Conservation (phyloP, 2,797 vertebrate species). For the Xenentodon cancila region DNA sequence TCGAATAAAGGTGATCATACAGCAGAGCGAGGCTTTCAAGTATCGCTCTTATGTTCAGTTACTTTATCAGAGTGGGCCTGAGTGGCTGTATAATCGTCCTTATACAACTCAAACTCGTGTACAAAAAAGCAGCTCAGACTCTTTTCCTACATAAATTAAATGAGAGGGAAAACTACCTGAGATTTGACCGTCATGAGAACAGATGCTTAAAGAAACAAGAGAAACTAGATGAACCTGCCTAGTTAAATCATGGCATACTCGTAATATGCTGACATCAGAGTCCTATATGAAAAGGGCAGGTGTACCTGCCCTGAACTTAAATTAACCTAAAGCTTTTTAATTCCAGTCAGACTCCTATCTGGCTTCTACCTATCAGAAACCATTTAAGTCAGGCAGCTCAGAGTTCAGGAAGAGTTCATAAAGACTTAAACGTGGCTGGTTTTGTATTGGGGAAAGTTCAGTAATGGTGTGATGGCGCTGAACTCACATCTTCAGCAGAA, state of each 20-base stretch:
- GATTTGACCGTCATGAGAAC: not conserved
- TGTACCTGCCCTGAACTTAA: slow-evolving; percentile 1
- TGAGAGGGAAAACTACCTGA: not conserved
- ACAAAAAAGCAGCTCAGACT: not conserved
- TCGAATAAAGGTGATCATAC: too few species aligned
- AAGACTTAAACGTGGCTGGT: slow-evolving; percentile 36
- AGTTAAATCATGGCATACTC: not conserved
- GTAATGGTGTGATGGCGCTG: slow-evolving; percentile 19
- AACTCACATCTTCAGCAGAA: slow-evolving; percentile 18
- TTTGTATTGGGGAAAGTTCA: slow-evolving; percentile 38
- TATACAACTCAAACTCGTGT: not conserved
- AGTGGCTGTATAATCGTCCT: not conserved
- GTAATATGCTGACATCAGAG: not conserved
- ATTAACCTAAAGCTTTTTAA: slow-evolving; percentile 19
- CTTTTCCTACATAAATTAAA: slow-evolving; percentile 5
- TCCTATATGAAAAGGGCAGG: not conserved
- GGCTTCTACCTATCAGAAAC: slow-evolving; percentile 26
- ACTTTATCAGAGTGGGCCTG: not conserved
- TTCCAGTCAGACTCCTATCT: slow-evolving; percentile 5
- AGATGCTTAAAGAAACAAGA: not conserved
- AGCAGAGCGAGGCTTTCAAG: too few species aligned
- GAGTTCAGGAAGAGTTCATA: slow-evolving; percentile 46
- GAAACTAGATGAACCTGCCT: too few species aligned
- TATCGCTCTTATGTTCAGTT: not conserved
- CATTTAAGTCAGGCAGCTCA: slow-evolving; percentile 21